A percentile compares a stretch with the other conserved stretches of the same genome.
These are phyloP conservation scores for Stercorarius parasiticus DNA, from an alignment of 2,113 vertebrate genomes.

Conservation along the genomic window DNA sequence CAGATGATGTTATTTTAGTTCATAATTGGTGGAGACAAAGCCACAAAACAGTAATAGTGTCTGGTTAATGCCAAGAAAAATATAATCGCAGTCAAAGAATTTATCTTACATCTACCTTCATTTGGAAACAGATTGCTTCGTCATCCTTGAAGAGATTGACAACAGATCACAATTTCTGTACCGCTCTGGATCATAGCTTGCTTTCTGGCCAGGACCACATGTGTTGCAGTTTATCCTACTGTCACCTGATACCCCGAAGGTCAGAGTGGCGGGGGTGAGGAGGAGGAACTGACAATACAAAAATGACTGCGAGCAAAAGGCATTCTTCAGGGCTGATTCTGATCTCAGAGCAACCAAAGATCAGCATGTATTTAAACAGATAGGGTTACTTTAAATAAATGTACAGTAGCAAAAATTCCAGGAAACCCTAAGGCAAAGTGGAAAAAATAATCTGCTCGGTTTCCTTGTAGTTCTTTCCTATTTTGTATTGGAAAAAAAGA, in stretches of 20 bases:
- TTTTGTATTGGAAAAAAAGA: not conserved
- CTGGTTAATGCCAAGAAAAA: constrained; percentile 46
- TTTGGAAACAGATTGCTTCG: constrained; percentile 13
- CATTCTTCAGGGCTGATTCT: constrained; percentile 29
- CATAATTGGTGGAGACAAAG: constrained; percentile 47
- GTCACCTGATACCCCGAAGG: constrained; percentile 24
- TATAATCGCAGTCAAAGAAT: not conserved
- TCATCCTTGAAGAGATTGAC: constrained; percentile 7
- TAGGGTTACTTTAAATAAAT: constrained; percentile 68
- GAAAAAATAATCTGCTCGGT: constrained; percentile 32
- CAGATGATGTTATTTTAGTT: constrained; percentile 14
- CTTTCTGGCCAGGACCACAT: constrained; percentile 32
- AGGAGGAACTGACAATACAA: constrained; percentile 27
- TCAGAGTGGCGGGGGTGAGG: not conserved
- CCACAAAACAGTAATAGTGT: not conserved
- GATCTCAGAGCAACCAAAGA: constrained; percentile 63
- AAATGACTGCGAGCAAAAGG: constrained; percentile 43
- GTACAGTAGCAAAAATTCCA: constrained; percentile 68
- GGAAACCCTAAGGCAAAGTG: constrained; percentile 62
- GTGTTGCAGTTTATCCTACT: constrained; percentile 54
- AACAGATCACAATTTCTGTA: not conserved
- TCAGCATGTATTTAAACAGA: constrained; percentile 66
- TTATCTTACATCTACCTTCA: constrained; percentile 16
- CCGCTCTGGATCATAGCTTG: not conserved
- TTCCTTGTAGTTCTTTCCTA: constrained; percentile 49